phyloP scores from a whole-genome alignment of 2,888 invertebrate genomes.

The Metellina segmentata region DNA sequence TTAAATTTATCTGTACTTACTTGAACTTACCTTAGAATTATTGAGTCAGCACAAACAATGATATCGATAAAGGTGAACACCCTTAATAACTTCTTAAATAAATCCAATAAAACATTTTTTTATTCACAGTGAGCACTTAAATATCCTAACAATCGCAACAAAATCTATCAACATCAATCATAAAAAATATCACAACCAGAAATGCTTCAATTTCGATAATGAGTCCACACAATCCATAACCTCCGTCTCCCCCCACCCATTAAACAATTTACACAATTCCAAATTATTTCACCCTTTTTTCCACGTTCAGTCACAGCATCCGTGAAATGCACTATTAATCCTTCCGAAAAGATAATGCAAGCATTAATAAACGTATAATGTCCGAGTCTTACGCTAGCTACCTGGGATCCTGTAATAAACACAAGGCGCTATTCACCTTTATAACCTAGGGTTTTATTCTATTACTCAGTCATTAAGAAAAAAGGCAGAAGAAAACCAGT shows the following conservation, averaged over 20 bases:
- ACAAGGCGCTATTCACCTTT: slow-evolving; percentile 11
- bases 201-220: not conserved
- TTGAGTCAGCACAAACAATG: too few species aligned
- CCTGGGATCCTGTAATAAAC: not conserved
- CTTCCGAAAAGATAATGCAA: not conserved
- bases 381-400: not conserved
- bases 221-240: not conserved
- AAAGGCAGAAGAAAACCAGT: not conserved
- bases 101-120: too few species aligned
- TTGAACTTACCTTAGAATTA: too few species aligned
- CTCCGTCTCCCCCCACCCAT: not conserved
- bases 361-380: slow-evolving; percentile 31
- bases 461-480: slow-evolving; percentile 19
- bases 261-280: not conserved
- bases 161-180: not conserved
- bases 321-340: slow-evolving; percentile 14
- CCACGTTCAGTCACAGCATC: not conserved
- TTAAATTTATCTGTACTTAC: too few species aligned
- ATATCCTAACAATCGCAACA: not conserved
- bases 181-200: not conserved
- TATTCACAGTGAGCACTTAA: too few species aligned
- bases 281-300: not conserved
- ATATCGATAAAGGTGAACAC: too few species aligned
- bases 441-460: slow-evolving; percentile 9
- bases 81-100: too few species aligned